Evolutionary conservation across 1,140 invertebrate species (phyloP).

Genomic region (Bombus affinis): DNA sequence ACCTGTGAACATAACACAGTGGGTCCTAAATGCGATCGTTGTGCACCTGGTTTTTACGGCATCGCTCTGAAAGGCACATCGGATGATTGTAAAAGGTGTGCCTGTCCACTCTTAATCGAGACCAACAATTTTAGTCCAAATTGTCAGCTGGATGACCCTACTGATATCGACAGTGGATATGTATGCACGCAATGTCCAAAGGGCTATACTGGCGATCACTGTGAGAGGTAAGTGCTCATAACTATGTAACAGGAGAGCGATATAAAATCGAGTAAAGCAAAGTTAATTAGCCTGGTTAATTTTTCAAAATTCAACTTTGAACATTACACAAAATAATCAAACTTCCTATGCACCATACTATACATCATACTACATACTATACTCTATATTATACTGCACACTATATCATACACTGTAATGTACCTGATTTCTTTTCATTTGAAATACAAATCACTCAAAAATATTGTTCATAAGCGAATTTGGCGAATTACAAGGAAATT

Average conservation of each 20-base stretch:
- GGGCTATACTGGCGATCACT: constrained; percentile 96
- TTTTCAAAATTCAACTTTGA: neutral
- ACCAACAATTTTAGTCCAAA: constrained; percentile 95
- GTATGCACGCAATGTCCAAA: constrained; percentile 94
- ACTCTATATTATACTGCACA: too few relatives aligned
- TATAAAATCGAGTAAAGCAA: neutral
- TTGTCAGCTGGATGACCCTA: constrained; percentile 87
- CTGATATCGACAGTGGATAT: constrained; percentile 85
- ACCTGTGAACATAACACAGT: constrained; percentile 88
- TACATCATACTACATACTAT: too few relatives aligned
- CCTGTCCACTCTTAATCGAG: constrained; percentile 90
- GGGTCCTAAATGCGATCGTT: constrained; percentile 92
- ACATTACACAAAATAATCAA: neutral
- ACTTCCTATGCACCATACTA: neutral
- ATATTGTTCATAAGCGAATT: too few relatives aligned
- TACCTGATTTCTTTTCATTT: too few relatives aligned
- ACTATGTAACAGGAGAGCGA: constrained; percentile 43
- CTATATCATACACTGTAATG: too few relatives aligned
- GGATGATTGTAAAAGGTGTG: constrained; percentile 92
- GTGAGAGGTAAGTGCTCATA: constrained; percentile 88
- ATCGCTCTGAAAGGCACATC: constrained; percentile 89
- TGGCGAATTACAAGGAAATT: too few relatives aligned
- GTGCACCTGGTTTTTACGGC: constrained; percentile 95
- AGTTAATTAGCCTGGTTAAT: neutral
- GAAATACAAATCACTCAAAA: too few relatives aligned